These are phyloP conservation scores for Pseudochirops cupreus DNA, from an alignment of 2,797 vertebrate species.

Conservation along the genomic window DNA sequence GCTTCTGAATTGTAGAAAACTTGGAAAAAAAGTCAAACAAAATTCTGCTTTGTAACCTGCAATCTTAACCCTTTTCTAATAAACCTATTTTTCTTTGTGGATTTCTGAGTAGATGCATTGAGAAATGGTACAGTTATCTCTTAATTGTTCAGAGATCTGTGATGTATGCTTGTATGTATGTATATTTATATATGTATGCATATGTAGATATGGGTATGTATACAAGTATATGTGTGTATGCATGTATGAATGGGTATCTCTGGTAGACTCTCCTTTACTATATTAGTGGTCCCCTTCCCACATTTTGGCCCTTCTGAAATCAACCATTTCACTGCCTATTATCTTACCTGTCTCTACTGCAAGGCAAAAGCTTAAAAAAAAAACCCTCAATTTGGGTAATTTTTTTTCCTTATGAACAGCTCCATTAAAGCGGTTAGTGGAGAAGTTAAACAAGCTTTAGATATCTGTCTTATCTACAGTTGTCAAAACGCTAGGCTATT, in stretches of 20 bases:
- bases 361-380: not conserved
- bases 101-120: not conserved
- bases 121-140: not conserved
- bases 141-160: not conserved
- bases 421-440: not conserved
- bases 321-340: not conserved
- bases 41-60: not conserved
- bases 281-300: not conserved
- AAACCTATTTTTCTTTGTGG: not conserved
- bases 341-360: not conserved
- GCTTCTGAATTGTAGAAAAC: not conserved
- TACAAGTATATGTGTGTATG: too few species aligned
- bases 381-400: not conserved
- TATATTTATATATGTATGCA: not conserved
- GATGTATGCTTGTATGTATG: not conserved
- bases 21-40: not conserved
- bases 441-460: not conserved
- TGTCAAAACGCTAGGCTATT: not conserved
- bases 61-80: not conserved
- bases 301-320: not conserved
- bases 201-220: fast-evolving
- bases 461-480: not conserved
- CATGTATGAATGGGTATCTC: not conserved
- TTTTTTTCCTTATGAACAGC: not conserved
- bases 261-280: not conserved